A percentile compares a stretch with the other conserved stretches of the same genome.
phyloP scores from a whole-genome alignment of 2,113 vertebrate genomes.

The Oncorhynchus clarkii region DNA sequence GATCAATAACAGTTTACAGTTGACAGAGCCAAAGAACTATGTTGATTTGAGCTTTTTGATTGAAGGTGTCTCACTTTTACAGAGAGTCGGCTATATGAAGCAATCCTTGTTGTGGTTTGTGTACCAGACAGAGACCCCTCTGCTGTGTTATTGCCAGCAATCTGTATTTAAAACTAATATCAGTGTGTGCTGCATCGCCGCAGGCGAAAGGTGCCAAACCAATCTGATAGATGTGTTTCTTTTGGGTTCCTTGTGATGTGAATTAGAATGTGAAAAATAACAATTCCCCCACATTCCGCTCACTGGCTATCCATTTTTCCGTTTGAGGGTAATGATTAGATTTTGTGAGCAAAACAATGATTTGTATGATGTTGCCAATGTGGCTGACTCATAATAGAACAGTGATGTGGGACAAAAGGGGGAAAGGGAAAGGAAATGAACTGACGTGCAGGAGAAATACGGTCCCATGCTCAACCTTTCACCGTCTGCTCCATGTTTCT shows the following conservation, averaged over 20 bases:
- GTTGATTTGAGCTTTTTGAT: slow-evolving; percentile 76
- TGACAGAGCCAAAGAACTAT: slow-evolving; percentile 90
- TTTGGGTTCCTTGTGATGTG: slow-evolving; percentile 70
- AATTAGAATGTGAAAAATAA: slow-evolving; percentile 82
- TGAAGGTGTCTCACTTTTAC: slow-evolving; percentile 82
- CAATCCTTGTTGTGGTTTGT: slow-evolving; percentile 70
- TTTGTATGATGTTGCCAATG: slow-evolving; percentile 70
- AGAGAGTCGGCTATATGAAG: slow-evolving; percentile 73
- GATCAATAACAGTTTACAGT: slow-evolving; percentile 99
- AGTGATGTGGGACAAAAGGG: slow-evolving; percentile 68
- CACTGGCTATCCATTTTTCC: slow-evolving; percentile 70
- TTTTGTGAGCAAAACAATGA: slow-evolving; percentile 67
- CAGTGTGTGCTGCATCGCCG: slow-evolving; percentile 73
- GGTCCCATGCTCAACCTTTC: slow-evolving; percentile 72
- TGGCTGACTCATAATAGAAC: slow-evolving; percentile 73
- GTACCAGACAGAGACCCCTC: slow-evolving; percentile 73
- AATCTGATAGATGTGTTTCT: slow-evolving; percentile 74
- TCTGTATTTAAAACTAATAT: slow-evolving; percentile 91
- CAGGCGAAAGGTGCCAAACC: slow-evolving; percentile 78
- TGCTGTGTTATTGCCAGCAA: slow-evolving; percentile 78
- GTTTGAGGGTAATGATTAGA: slow-evolving; percentile 76
- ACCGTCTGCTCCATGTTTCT: slow-evolving; percentile 65
- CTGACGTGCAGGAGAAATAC: slow-evolving; percentile 65
- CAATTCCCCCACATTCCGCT: slow-evolving; percentile 70
- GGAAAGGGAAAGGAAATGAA: slow-evolving; percentile 61